A percentile compares a stretch with the other conserved stretches of the same genome.
These are phyloP conservation scores for Danio rerio DNA, from an alignment of 2,113 vertebrate species.

Conservation along the genomic window DNA sequence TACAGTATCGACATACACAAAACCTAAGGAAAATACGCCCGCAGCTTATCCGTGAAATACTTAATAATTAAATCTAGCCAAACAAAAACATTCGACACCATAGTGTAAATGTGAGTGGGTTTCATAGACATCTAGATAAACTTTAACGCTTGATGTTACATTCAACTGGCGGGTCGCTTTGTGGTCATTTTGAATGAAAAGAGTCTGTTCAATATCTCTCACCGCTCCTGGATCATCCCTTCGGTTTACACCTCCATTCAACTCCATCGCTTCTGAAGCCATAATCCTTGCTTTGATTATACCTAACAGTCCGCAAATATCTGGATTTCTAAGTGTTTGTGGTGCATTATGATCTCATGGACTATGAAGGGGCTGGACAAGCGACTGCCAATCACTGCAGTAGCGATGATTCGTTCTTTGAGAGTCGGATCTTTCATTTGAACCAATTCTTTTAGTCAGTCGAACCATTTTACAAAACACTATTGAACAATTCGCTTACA, in stretches of 20 bases:
- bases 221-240: conserved; percentile 65
- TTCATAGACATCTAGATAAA: not conserved
- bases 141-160: not conserved
- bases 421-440: not conserved
- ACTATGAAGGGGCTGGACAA: not conserved
- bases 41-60: too few relatives aligned
- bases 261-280: conserved; percentile 67
- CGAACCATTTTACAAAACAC: not conserved
- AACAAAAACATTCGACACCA: not conserved
- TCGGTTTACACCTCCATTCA: conserved; percentile 68
- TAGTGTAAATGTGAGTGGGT: not conserved
- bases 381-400: not conserved
- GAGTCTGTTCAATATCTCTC: conserved; percentile 16
- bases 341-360: conserved; percentile 32
- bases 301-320: not conserved
- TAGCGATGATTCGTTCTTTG: not conserved
- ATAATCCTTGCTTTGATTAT: conserved; percentile 33
- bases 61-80: not conserved
- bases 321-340: not conserved
- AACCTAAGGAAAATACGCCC: too few relatives aligned
- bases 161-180: not conserved
- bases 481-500: not conserved
- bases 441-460: not conserved
- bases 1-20: too few relatives aligned
- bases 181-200: not conserved